These are phyloP conservation scores for Leucophora obtusa DNA, from an alignment of 2,888 invertebrate genomes.

Conservation along the genomic window DNA sequence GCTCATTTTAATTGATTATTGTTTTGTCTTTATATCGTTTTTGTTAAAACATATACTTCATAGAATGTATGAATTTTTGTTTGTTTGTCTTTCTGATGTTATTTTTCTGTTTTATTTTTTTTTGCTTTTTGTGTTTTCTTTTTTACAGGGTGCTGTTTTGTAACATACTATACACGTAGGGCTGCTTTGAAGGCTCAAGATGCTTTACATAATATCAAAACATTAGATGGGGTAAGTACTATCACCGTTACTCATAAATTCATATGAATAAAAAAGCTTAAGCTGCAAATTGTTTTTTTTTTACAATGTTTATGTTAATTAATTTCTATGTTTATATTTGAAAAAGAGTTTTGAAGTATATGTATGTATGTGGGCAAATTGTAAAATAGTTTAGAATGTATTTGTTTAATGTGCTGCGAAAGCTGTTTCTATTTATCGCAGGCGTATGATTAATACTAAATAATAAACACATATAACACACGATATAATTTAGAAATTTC, in stretches of 20 bases:
- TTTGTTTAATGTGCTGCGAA: too few species aligned
- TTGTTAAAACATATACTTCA: not conserved
- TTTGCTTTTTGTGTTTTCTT: slow-evolving; percentile 75
- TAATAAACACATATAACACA: too few species aligned
- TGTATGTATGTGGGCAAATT: too few species aligned
- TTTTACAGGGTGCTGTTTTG: slow-evolving; percentile 99
- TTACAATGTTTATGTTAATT: not conserved
- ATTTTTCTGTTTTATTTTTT: slow-evolving; percentile 69
- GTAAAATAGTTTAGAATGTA: too few species aligned
- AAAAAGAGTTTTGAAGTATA: too few species aligned
- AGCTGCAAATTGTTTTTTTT: slow-evolving; percentile 22
- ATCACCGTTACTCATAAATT: not conserved
- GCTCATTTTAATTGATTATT: not conserved
- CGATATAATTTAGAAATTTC: too few species aligned
- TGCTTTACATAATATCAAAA: slow-evolving; percentile 98
- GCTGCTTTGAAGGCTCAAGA: slow-evolving; percentile 99
- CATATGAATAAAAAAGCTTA: slow-evolving; percentile 16
- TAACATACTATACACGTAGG: slow-evolving; percentile 98
- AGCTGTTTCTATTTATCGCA: too few species aligned
- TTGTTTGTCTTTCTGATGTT: slow-evolving; percentile 44
- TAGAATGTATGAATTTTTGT: slow-evolving; percentile 20
- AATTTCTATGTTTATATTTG: too few species aligned
- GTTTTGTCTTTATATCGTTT: not conserved
- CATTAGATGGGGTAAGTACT: slow-evolving; percentile 95
- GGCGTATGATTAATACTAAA: too few species aligned